A percentile compares a stretch with the other conserved stretches of the same genome.
phyloP scores from a whole-genome alignment of 2,797 vertebrate species.

The Lacerta agilis region DNA sequence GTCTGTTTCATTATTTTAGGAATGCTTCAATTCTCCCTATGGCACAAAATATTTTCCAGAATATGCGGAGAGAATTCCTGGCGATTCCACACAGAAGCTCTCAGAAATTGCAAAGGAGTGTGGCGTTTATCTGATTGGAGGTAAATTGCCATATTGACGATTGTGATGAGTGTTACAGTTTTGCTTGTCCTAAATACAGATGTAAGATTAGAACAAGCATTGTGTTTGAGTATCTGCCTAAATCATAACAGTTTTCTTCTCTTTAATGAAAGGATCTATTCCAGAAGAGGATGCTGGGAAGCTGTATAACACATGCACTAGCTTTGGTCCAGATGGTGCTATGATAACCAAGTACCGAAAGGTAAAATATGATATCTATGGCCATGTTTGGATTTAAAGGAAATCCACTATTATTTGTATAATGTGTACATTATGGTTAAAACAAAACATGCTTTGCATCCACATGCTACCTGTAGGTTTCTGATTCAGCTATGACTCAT shows the following conservation, averaged over 20 bases:
- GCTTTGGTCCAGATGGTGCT: conserved; percentile 92
- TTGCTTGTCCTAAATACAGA: not conserved
- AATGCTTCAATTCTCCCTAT: conserved; percentile 98
- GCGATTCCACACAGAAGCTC: conserved; percentile 88
- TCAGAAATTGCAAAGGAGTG: conserved; percentile 90
- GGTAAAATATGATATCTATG: conserved; percentile 72
- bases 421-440: no score
- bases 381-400: not conserved
- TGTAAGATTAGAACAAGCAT: not conserved
- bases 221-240: not conserved
- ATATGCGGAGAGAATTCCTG: conserved; percentile 94
- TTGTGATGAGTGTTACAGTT: no score
- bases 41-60: conserved; percentile 88
- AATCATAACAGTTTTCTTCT: conserved; percentile 39
- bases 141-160: conserved; percentile 70
- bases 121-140: conserved; percentile 90
- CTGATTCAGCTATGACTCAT: not conserved
- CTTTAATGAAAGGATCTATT: conserved; percentile 87
- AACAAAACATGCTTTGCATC: no score
- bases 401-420: not conserved
- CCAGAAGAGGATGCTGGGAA: conserved; percentile 92
- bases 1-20: conserved; percentile 77
- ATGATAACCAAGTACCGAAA: conserved; percentile 93
- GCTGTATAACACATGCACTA: conserved; percentile 91
- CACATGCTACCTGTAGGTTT: not conserved